These are phyloP conservation scores for Beris morrisii DNA, from an alignment of 2,888 invertebrate species.

Conservation along the genomic window DNA sequence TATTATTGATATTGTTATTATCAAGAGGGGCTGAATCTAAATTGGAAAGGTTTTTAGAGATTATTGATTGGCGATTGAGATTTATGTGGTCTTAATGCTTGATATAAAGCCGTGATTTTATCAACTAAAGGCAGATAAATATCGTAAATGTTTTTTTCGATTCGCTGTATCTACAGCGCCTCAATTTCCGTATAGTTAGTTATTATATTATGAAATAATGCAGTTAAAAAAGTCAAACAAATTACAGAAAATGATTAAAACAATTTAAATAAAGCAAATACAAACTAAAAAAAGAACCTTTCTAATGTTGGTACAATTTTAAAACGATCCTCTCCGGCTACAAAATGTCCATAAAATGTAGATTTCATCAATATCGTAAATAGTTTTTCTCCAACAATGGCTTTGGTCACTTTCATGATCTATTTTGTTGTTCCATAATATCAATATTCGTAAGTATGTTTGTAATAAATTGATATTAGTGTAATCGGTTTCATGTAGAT, in stretches of 20 bases:
- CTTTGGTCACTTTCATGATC: slow-evolving; percentile 81
- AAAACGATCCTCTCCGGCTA: slow-evolving; percentile 91
- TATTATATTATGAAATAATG: slow-evolving; percentile 9
- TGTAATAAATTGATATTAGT: too few species aligned
- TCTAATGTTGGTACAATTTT: slow-evolving; percentile 83
- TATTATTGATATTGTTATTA: too few species aligned
- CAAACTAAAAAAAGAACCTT: slow-evolving; percentile 56
- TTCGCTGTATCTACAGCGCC: too few species aligned
- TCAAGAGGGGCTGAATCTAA: too few species aligned
- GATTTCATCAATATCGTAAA: slow-evolving; percentile 86
- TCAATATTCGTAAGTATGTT: background rate
- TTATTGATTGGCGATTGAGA: too few species aligned
- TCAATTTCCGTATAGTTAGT: background rate
- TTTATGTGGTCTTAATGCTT: too few species aligned
- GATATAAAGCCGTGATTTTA: too few species aligned
- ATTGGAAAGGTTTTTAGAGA: too few species aligned
- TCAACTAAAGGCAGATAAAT: too few species aligned
- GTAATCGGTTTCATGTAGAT: too few species aligned
- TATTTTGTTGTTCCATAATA: slow-evolving; percentile 52
- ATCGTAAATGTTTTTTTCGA: too few species aligned
- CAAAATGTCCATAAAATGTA: slow-evolving; percentile 98
- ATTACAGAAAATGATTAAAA: background rate
- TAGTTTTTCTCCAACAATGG: slow-evolving; percentile 75
- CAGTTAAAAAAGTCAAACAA: too few species aligned
- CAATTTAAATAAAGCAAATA: slow-evolving; percentile 6